Evolutionary conservation across 2,113 vertebrate genomes (phyloP).

Genomic region (Silurus glanis): DNA sequence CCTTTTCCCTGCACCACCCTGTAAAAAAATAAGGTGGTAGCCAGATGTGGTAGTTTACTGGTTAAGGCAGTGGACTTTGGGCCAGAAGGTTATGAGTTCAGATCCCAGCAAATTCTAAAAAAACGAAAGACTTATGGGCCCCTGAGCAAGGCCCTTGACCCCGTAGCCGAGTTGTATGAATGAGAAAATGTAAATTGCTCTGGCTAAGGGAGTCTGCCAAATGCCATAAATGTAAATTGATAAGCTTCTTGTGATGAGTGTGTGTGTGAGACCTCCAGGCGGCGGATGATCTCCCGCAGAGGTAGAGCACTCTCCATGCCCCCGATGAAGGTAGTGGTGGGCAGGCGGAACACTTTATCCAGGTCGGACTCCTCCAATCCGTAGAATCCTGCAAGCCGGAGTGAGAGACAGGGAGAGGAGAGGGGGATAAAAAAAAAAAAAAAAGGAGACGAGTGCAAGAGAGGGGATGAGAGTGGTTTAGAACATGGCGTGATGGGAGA

Average conservation of each 20-base stretch:
- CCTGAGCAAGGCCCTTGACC: too few species aligned
- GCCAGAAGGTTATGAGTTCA: too few species aligned
- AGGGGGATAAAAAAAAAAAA: slow-evolving; percentile 19
- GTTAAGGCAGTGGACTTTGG: too few species aligned
- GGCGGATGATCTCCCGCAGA: slow-evolving; percentile 91
- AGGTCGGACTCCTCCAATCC: slow-evolving; percentile 92
- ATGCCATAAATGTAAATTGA: too few species aligned
- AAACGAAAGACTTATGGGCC: too few species aligned
- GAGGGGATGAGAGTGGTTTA: background rate
- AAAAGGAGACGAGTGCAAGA: slow-evolving; percentile 15
- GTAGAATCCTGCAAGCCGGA: slow-evolving; percentile 86
- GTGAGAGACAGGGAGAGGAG: slow-evolving; percentile 40
- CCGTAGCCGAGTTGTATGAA: too few species aligned
- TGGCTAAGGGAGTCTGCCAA: too few species aligned
- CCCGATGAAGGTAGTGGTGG: slow-evolving; percentile 97
- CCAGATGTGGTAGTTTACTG: too few species aligned
- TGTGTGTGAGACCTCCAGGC: slow-evolving; percentile 81
- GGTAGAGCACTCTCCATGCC: slow-evolving; percentile 88
- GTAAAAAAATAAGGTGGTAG: too few species aligned
- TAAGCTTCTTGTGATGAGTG: background rate
- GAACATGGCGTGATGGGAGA: background rate
- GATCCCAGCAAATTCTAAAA: too few species aligned
- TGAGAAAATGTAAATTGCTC: too few species aligned
- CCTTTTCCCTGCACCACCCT: too few species aligned
- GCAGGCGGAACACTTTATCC: slow-evolving; percentile 94